A percentile compares a stretch with the other conserved stretches of the same genome.
Evolutionary conservation across 2,113 vertebrate species (phyloP).

Genomic region (Peucedramus taeniatus): DNA sequence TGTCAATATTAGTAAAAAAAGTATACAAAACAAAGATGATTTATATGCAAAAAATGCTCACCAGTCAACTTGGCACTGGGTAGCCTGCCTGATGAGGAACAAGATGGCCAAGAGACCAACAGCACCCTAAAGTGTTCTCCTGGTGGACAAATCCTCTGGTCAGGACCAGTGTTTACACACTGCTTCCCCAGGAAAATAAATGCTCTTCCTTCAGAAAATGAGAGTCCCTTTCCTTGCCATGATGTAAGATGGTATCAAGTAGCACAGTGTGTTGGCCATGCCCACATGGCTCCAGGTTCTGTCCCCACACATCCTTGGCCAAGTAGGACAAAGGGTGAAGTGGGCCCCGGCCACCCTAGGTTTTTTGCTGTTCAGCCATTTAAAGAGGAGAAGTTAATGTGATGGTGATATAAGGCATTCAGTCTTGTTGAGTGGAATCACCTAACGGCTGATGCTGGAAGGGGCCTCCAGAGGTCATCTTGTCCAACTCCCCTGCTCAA

Average conservation of each 20-base stretch:
- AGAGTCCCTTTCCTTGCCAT: not conserved
- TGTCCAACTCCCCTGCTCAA: not conserved
- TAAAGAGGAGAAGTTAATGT: not conserved
- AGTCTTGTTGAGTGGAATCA: not conserved
- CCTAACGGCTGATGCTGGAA: not conserved
- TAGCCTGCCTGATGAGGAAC: not conserved
- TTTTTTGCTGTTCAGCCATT: not conserved
- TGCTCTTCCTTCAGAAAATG: not conserved
- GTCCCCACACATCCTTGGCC: not conserved
- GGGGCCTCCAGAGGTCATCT: not conserved
- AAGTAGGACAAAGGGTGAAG: not conserved
- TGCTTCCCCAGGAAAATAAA: not conserved
- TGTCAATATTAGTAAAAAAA: not conserved
- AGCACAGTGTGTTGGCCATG: not conserved
- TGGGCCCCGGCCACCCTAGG: accelerated
- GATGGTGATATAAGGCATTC: not conserved
- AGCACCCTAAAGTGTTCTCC: not conserved
- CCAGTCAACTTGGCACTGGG: not conserved
- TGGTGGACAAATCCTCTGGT: not conserved
- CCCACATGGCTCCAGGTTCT: not conserved
- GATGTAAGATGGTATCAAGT: not conserved
- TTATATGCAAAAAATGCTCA: not conserved
- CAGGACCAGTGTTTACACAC: not conserved
- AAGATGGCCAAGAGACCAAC: not conserved
- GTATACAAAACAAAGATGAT: not conserved